phyloP scores from a whole-genome alignment of 2,888 invertebrate species.

The Drosophila bunnanda region DNA sequence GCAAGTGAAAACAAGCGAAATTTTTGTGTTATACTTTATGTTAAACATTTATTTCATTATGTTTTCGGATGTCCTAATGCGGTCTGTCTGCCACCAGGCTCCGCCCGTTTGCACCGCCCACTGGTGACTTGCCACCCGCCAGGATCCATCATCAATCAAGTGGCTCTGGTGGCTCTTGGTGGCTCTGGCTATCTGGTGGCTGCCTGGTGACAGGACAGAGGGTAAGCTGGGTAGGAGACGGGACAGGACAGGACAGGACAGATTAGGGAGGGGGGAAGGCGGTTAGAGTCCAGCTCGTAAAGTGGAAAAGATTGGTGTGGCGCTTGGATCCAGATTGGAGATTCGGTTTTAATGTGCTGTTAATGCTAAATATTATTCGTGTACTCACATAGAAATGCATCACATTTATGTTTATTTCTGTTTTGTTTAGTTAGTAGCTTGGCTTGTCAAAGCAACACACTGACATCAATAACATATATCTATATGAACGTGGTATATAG shows the following conservation, averaged over 20 bases:
- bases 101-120: conserved; percentile 2
- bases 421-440: conserved; percentile 12
- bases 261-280: neutral
- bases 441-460: conserved; percentile 32
- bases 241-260: neutral
- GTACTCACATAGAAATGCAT: conserved; percentile 65
- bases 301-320: conserved; percentile 2
- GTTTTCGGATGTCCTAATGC: conserved; percentile 42
- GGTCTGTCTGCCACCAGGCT: conserved; percentile 34
- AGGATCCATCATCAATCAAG: conserved; percentile 60
- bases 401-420: conserved; percentile 57
- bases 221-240: neutral
- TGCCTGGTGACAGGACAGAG: conserved; percentile 27
- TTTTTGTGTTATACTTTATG: conserved; percentile 47
- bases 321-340: neutral
- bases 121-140: conserved; percentile 18
- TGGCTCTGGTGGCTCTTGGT: conserved; percentile 13
- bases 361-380: conserved; percentile 19
- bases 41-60: conserved; percentile 72
- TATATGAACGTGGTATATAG: neutral
- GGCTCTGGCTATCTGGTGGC: conserved; percentile 11
- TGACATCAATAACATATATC: conserved; percentile 12
- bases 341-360: conserved; percentile 9
- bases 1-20: conserved; percentile 47
- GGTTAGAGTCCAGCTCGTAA: conserved; percentile 40